Conservation (phyloP, 2,797 vertebrate genomes). For the Erethizon dorsatum region DNA sequence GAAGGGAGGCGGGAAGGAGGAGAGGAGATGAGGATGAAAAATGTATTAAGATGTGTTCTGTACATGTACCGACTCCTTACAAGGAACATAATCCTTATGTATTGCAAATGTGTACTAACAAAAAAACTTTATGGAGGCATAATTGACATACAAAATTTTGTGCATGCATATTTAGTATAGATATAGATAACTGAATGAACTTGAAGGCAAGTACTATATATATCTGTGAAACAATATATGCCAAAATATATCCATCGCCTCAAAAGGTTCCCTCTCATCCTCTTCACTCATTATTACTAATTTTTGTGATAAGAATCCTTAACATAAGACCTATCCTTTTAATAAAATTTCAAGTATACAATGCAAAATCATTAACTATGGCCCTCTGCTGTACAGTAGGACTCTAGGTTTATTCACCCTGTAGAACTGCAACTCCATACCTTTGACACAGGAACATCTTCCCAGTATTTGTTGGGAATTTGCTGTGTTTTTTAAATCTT, state of each 20-base stretch:
- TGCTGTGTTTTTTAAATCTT: conserved; percentile 1
- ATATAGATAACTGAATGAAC: neutral
- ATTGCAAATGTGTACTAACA: neutral
- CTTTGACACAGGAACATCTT: neutral
- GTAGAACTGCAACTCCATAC: neutral
- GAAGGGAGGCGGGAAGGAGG: neutral
- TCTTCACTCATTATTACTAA: neutral
- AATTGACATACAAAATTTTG: neutral
- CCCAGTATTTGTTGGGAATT: neutral
- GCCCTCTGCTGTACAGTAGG: neutral
- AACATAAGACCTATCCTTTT: neutral
- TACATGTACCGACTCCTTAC: neutral
- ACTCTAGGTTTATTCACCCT: neutral
- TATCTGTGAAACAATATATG: neutral
- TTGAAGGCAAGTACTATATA: neutral
- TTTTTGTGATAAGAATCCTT: neutral
- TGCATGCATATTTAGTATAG: neutral
- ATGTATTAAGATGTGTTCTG: neutral
- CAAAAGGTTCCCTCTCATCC: neutral
- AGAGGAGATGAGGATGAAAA: neutral
- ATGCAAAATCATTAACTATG: neutral
- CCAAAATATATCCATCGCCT: neutral
- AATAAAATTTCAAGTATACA: neutral
- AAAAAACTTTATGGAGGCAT: neutral
- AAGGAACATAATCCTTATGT: neutral